Conservation (phyloP, 2,113 vertebrate species). For the Microtus ochrogaster region DNA sequence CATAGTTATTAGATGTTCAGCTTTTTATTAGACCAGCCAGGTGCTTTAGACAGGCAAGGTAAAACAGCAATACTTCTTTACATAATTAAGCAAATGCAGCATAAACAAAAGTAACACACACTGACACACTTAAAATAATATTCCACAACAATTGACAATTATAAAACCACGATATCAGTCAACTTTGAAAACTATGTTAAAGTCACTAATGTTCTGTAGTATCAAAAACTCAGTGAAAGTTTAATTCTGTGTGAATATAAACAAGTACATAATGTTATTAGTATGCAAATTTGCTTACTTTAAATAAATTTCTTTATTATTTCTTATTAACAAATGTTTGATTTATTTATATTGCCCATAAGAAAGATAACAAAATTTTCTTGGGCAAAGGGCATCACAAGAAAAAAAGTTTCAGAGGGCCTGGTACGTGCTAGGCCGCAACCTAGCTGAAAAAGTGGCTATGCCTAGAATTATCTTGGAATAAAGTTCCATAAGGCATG, state of each 20-base stretch:
- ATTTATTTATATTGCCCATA: not conserved
- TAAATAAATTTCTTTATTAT: not conserved
- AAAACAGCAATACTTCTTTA: not conserved
- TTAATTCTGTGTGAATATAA: not conserved
- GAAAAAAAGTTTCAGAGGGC: not conserved
- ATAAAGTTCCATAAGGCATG: constrained; percentile 41
- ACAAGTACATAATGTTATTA: not conserved
- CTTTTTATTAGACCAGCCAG: not conserved
- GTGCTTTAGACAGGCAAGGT: not conserved
- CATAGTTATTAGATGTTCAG: not conserved
- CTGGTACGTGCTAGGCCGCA: not conserved
- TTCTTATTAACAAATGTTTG: not conserved
- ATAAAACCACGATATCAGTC: not conserved
- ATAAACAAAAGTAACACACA: not conserved
- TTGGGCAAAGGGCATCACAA: not conserved
- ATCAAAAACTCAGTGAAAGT: not conserved
- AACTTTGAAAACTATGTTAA: not conserved
- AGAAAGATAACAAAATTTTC: not conserved
- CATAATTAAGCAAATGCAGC: not conserved
- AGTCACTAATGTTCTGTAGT: too few relatives aligned
- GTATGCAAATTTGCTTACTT: not conserved
- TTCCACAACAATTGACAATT: not conserved
- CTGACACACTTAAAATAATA: not conserved
- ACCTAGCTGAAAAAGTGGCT: constrained; percentile 3
- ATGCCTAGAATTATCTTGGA: constrained; percentile 35